phyloP scores from a whole-genome alignment of 1,140 invertebrate genomes.

The Oedothorax gibbosus region DNA sequence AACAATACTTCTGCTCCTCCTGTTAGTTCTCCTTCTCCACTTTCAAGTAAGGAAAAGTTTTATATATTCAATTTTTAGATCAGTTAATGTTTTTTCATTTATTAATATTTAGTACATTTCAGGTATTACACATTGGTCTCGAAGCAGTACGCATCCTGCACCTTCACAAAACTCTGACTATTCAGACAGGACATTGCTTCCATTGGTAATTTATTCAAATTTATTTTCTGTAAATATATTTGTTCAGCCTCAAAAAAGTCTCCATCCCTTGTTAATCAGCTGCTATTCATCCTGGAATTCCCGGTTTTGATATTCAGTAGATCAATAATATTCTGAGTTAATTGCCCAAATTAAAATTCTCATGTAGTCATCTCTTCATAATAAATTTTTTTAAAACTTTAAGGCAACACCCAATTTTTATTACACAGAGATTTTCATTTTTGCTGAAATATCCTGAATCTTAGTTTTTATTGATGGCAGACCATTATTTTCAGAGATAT shows the following conservation, averaged over 20 bases:
- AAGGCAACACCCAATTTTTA: no score
- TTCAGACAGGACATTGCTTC: slow-evolving; percentile 57
- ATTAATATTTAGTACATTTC: slow-evolving; percentile 7
- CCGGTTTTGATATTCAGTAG: no score
- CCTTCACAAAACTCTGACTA: slow-evolving; percentile 51
- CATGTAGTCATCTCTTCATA: no score
- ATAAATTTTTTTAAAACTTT: no score
- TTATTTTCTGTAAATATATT: no score
- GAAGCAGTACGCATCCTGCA: slow-evolving; percentile 37
- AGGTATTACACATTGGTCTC: slow-evolving; percentile 61
- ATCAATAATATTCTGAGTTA: no score
- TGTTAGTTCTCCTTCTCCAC: slow-evolving; percentile 73
- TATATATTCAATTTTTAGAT: background rate
- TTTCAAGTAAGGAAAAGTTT: slow-evolving; percentile 59
- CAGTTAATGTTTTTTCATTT: background rate
- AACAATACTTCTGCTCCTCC: slow-evolving; percentile 83
- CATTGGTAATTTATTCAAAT: slow-evolving; percentile 35
- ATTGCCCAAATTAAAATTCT: no score
- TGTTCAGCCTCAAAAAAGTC: background rate
- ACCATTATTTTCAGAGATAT: no score
- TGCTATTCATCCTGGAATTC: background rate
- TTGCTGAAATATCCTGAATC: no score
- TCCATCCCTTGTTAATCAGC: no score
- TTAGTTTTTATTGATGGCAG: no score
- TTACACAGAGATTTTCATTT: no score